Percentiles rank a stretch among this genome's conserved stretches.
Evolutionary conservation across 2,888 invertebrate species (phyloP).

Genomic region (Phania funesta): DNA sequence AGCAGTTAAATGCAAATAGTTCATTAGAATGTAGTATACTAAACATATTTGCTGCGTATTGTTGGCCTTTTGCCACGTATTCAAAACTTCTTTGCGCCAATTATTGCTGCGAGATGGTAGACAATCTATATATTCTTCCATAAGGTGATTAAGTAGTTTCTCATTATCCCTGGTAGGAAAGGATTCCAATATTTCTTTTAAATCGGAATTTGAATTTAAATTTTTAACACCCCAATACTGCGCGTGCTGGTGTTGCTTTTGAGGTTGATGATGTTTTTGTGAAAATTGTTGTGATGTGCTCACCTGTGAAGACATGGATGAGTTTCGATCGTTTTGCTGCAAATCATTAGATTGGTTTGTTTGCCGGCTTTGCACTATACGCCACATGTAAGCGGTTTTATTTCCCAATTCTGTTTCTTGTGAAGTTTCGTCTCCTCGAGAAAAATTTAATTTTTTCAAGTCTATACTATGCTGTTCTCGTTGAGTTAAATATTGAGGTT

Average conservation of each 20-base stretch:
- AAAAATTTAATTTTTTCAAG: conserved; percentile 75
- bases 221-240: not conserved
- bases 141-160: conserved; percentile 71
- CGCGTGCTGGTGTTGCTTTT: not conserved
- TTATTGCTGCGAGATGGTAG: conserved; percentile 50
- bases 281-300: not conserved
- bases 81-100: conserved; percentile 72
- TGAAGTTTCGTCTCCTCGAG: conserved; percentile 70
- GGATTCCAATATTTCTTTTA: conserved; percentile 1
- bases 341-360: conserved; percentile 9
- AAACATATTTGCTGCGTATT: conserved; percentile 71
- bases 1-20: conserved; percentile 72
- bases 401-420: conserved; percentile 73
- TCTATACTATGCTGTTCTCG: conserved; percentile 73
- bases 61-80: conserved; percentile 71
- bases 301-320: not conserved
- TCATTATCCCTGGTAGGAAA: conserved; percentile 71
- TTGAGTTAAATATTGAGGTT: conserved; percentile 65
- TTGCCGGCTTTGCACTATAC: conserved; percentile 66
- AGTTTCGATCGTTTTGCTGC: conserved; percentile 27
- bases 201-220: conserved; percentile 19
- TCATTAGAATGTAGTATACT: conserved; percentile 72
- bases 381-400: conserved; percentile 73
- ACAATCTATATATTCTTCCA: conserved; percentile 72
- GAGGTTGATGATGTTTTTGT: conserved; percentile 16